Evolutionary conservation across 2,888 invertebrate genomes (phyloP), one percentile per base, ranked within the genome.

Genomic region (Andrena bicolor): DNA sequence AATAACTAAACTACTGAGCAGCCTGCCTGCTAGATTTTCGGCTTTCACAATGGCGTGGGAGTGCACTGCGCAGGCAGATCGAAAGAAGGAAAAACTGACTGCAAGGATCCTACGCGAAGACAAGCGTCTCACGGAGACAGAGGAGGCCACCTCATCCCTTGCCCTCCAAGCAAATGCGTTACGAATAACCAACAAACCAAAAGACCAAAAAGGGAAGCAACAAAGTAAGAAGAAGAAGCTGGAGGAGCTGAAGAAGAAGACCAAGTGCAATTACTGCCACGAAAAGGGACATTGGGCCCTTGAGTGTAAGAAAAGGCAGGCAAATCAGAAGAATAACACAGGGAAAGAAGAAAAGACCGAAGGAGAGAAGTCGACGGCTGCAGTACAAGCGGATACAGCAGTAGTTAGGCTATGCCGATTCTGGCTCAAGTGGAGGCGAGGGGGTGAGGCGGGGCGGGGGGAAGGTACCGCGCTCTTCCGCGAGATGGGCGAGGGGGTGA

Each of bases 11-110:
- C 28, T 82, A 2, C 13, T 82, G 5, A 13, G 53, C 13, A 61
- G 74, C 2, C 65, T 82, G 49, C 74, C 73, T 41, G 20, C 26
- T 4, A 73, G 30, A 23, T 83, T 80, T n/a, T 74, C 79, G 10
- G 3, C 61, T 0, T 82, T 82, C 32, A 30, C 35, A 10, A 72
- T 79, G 72, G 64, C 82, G 2, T 83, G 83, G 73, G 76, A 83
- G 10, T 51, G 82, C 56, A 79, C 82, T 3, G 13, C 73, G 2
- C 5, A 26, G 16, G 61, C 7, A 6, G 77, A 77, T 23, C 48
- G 65, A 30, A 77, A 23, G 8, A 72, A 72, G 35, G 64, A 63
- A 20, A 53, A 53, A 23, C n/a, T 53, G 20, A 53, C 20, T n/a
- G 56, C 71, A 58, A 28, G 71, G 16, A 41, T 77, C 13, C 28